Base-by-base conservation (phyloP, 1,140 invertebrate genomes). In the Drosophila gunungcola region DNA sequence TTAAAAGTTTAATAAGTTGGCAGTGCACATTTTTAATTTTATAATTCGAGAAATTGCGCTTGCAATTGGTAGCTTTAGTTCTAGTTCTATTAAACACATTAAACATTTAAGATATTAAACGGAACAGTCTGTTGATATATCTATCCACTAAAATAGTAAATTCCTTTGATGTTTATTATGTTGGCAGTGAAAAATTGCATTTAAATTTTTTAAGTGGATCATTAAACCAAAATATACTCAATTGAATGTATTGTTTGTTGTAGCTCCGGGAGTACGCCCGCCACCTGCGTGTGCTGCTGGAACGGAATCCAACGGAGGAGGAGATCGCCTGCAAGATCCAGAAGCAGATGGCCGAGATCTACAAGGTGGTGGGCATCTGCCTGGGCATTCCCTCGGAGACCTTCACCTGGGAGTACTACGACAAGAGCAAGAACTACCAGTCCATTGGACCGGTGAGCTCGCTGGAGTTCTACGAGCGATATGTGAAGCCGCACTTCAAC, bases 321-420 rank as follows among this genome's bases (percentile, higher is more conserved):
- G 86, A 81, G 51, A 89, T 96, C 10, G 93, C 95, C 67, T 68
- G 73, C 36, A 92, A 94, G 43, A 95, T 97, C 16, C 80, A 94
- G 51, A 92, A 95, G 42, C 96, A 96, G 84, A 96, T 97, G 94
- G 92, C 92, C 4, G 94, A 96, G 65, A 95, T 98, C n/a, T 97
- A 96, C 91, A 94, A 96, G 68, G 96, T 98, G 70, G 94, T 98
- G 43, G 95, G 95, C 21, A 97, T 98, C 46, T 97, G 96, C 78
- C 74, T 94, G 89, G 96, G 97, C 51, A 95, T 96, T 38, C 97
- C 97, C 3, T 94, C 95, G n/a, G 94, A 96, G 68, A 95, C 94
- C 32, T 96, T 98, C 83, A 96, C 94, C 1, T 98, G 96, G 95
- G 96, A 97, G 74, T 98, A 96, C 92, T 97, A 97, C 92, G 96